Evolutionary conservation across 2,797 vertebrate genomes (phyloP).

Genomic region (Malacoctenus gilli): DNA sequence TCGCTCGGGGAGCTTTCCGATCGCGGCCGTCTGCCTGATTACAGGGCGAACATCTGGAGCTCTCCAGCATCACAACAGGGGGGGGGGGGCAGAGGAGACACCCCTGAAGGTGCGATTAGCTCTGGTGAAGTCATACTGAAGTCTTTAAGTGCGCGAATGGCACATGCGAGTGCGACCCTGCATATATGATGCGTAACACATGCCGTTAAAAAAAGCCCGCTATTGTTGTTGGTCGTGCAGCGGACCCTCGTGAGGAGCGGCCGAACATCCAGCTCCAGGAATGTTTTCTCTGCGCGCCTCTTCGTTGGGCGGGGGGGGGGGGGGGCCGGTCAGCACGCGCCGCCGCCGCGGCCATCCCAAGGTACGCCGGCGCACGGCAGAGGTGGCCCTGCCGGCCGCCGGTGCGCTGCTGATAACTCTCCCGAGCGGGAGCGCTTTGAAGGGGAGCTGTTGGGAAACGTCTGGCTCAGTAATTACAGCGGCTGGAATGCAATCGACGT

Average conservation of each 20-base stretch:
- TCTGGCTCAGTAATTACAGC: slow-evolving; percentile 68
- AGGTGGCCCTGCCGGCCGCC: slow-evolving; percentile 18
- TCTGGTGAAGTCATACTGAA: slow-evolving; percentile 12
- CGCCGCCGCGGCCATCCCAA: slow-evolving; percentile 15
- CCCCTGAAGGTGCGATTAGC: slow-evolving; percentile 30
- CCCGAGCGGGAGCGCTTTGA: slow-evolving; percentile 34
- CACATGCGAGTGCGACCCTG: slow-evolving; percentile 22
- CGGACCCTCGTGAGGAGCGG: slow-evolving; percentile 42
- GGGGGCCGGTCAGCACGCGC: slow-evolving; percentile 57
- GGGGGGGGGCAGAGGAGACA: slow-evolving; percentile 25
- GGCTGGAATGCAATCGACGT: slow-evolving; percentile 62
- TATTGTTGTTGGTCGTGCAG: slow-evolving; percentile 64
- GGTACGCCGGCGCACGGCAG: slow-evolving; percentile 31
- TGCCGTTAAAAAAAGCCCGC: slow-evolving; percentile 13
- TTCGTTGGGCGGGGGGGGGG: too few species aligned
- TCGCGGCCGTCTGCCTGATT: slow-evolving; percentile 32
- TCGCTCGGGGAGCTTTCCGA: slow-evolving; percentile 46
- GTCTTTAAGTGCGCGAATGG: slow-evolving; percentile 1
- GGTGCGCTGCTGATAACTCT: slow-evolving; percentile 35
- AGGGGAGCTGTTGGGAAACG: slow-evolving; percentile 56
- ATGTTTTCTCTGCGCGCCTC: too few species aligned
- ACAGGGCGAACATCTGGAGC: slow-evolving; percentile 43
- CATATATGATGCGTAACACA: slow-evolving; percentile 32
- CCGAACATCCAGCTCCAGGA: slow-evolving; percentile 53
- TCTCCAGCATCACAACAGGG: slow-evolving; percentile 38